Conservation (phyloP, 2,888 invertebrate genomes). For the Spilarctia lutea region DNA sequence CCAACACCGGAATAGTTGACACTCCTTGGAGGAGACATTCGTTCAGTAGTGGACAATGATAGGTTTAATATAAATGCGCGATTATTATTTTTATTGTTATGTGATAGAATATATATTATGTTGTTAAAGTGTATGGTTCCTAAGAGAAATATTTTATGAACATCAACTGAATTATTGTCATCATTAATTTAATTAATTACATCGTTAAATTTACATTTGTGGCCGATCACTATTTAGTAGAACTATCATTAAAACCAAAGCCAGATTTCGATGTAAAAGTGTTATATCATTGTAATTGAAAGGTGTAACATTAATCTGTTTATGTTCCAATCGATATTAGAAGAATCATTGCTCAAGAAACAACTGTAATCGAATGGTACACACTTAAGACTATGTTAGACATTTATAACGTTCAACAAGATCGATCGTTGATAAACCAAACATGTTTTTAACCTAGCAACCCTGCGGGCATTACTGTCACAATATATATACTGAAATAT, state of each 20-base stretch:
- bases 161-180: background rate
- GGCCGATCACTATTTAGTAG: background rate
- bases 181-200: background rate
- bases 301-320: conserved; percentile 1
- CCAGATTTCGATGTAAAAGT: background rate
- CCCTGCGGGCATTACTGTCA: conserved; percentile 30
- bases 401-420: conserved; percentile 21
- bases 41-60: too few species aligned
- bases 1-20: too few species aligned
- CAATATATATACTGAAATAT: conserved; percentile 11
- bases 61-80: too few species aligned
- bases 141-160: background rate
- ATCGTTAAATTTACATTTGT: background rate
- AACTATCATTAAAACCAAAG: background rate
- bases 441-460: conserved; percentile 35
- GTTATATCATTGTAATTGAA: background rate
- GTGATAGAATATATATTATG: too few species aligned
- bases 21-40: too few species aligned
- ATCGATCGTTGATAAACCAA: conserved; percentile 29
- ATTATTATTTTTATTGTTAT: too few species aligned
- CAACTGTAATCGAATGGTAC: conserved; percentile 23
- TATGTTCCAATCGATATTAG: conserved; percentile 11
- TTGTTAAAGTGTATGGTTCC: too few species aligned
- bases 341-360: conserved; percentile 16
- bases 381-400: conserved; percentile 13